phyloP scores from a whole-genome alignment of 2,888 invertebrate species.

The Pseudococcus viburni region DNA sequence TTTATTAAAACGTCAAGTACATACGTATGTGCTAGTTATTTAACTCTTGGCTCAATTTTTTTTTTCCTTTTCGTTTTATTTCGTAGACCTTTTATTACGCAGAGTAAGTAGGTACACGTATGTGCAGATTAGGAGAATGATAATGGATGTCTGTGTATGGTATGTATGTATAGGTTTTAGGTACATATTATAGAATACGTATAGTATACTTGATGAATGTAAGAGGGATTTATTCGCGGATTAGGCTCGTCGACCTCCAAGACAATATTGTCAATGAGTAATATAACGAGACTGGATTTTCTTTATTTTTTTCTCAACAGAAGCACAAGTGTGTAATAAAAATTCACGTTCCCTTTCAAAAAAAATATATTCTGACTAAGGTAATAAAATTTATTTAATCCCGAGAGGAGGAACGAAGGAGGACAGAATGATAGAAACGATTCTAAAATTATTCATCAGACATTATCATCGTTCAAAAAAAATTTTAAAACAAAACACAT shows the following conservation, averaged over 20 bases:
- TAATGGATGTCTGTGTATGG: background rate
- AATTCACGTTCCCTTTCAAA: too few species aligned
- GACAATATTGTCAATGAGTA: background rate
- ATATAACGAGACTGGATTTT: background rate
- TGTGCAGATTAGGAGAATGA: background rate
- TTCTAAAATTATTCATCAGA: too few species aligned
- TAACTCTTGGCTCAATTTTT: background rate
- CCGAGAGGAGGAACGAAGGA: too few species aligned
- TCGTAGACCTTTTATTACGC: background rate
- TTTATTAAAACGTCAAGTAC: constrained; percentile 42
- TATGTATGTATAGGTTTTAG: background rate
- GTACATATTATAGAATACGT: background rate
- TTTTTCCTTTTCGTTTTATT: background rate
- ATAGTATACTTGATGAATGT: background rate
- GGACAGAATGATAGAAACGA: too few species aligned
- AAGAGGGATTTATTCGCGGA: background rate
- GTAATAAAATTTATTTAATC: too few species aligned
- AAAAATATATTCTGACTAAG: too few species aligned
- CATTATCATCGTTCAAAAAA: too few species aligned
- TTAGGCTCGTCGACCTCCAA: constrained; percentile 16
- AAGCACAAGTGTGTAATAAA: background rate
- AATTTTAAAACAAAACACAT: too few species aligned
- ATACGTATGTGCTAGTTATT: background rate
- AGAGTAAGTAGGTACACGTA: background rate
- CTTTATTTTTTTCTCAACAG: background rate